Percentiles rank a stretch among this genome's conserved stretches.
Evolutionary conservation across 2,113 vertebrate genomes (phyloP).

Genomic region (Marmota flaviventris): DNA sequence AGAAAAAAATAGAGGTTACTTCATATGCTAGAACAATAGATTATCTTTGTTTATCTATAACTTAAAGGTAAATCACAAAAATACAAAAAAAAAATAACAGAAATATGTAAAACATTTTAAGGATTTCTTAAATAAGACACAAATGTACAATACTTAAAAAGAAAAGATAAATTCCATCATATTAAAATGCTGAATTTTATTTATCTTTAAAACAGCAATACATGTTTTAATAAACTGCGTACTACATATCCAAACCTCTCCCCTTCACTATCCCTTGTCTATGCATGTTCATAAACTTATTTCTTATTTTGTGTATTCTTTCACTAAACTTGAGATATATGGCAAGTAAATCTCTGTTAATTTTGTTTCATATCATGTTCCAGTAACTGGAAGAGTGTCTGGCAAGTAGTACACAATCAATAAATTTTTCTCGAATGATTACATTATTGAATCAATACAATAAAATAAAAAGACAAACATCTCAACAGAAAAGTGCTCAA

Average conservation of each 20-base stretch:
- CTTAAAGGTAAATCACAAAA: background rate
- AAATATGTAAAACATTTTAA: slow-evolving; percentile 21
- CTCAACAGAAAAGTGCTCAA: background rate
- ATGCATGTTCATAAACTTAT: background rate
- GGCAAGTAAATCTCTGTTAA: background rate
- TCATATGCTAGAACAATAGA: background rate
- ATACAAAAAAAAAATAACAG: background rate
- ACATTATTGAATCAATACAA: background rate
- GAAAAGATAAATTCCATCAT: background rate
- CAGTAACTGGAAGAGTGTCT: background rate
- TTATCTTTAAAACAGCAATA: background rate
- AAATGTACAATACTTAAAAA: background rate
- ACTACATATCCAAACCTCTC: background rate
- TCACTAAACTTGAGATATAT: background rate
- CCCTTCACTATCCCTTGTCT: too few relatives aligned
- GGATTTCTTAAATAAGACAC: background rate
- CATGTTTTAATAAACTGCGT: background rate
- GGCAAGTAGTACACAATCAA: background rate
- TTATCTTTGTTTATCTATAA: background rate
- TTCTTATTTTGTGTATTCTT: background rate
- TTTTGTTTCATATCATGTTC: background rate
- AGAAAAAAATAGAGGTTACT: background rate
- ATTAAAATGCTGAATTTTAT: background rate
- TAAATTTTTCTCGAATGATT: background rate
- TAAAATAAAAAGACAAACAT: background rate